phyloP scores from a whole-genome alignment of 2,888 invertebrate species.

The Melangyna quadrimaculata region DNA sequence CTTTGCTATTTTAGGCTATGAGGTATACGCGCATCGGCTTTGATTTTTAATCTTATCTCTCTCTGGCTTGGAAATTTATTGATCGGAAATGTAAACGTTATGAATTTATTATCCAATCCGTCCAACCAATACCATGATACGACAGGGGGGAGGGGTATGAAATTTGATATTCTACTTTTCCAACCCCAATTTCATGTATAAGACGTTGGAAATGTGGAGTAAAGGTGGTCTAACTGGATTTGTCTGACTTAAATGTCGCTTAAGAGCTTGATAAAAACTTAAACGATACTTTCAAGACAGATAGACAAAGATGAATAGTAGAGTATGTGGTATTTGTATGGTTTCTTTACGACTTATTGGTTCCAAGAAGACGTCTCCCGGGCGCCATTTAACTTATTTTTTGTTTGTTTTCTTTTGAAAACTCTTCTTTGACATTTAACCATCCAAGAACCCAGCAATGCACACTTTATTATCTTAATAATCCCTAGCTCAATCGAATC shows the following conservation, averaged over 20 bases:
- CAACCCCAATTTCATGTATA: neutral
- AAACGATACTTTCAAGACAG: slow-evolving; percentile 45
- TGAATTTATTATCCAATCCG: slow-evolving; percentile 57
- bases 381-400: slow-evolving; percentile 6
- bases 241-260: slow-evolving; percentile 57
- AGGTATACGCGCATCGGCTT: slow-evolving; percentile 36
- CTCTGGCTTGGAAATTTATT: slow-evolving; percentile 37
- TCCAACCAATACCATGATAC: neutral
- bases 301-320: neutral
- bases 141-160: neutral
- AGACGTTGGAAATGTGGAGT: neutral
- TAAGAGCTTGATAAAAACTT: slow-evolving; percentile 53
- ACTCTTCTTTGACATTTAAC: neutral
- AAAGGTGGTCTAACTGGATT: slow-evolving; percentile 49
- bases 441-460: neutral
- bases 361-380: slow-evolving; percentile 12
- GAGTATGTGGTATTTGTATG: slow-evolving; percentile 26
- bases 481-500: slow-evolving; percentile 59
- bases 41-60: slow-evolving; percentile 64
- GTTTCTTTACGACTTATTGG: slow-evolving; percentile 55
- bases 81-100: slow-evolving; percentile 52
- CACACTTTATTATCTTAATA: slow-evolving; percentile 48
- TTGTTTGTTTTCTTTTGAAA: neutral
- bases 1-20: neutral
- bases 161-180: neutral